Conservation (phyloP, 2,113 vertebrate species). For the Scolopax mira region DNA sequence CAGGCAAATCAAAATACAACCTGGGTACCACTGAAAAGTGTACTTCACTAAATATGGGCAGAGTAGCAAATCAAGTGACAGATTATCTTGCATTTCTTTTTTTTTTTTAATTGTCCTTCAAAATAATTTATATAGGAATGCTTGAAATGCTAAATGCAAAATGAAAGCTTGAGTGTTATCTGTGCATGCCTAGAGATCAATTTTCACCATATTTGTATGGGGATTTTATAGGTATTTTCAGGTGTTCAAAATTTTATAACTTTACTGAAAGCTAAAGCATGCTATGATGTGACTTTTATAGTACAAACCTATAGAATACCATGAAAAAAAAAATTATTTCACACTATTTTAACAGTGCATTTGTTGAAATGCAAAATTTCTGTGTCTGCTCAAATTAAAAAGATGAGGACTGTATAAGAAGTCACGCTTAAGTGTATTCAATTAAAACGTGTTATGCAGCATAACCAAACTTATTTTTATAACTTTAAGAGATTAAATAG, state of each 20-base stretch:
- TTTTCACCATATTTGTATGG: neutral
- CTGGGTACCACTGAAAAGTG: neutral
- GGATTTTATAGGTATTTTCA: neutral
- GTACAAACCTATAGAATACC: neutral
- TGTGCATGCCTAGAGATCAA: neutral
- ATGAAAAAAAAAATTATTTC: neutral
- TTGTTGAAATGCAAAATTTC: neutral
- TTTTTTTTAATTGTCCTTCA: neutral
- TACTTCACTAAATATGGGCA: neutral
- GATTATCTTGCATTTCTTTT: neutral
- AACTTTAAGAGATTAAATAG: neutral
- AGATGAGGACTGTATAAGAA: neutral
- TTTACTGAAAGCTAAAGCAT: neutral
- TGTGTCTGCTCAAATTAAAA: neutral
- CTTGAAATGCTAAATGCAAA: neutral
- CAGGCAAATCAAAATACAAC: neutral
- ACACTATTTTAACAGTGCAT: neutral
- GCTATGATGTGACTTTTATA: neutral
- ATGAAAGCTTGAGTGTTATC: neutral
- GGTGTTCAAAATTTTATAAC: neutral
- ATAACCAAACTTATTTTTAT: neutral
- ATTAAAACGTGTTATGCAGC: neutral
- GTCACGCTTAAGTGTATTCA: neutral
- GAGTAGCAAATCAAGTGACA: neutral
- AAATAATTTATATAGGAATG: neutral